phyloP scores from a whole-genome alignment of 2,113 vertebrate species.

The Speoplatyrhinus poulsoni region DNA sequence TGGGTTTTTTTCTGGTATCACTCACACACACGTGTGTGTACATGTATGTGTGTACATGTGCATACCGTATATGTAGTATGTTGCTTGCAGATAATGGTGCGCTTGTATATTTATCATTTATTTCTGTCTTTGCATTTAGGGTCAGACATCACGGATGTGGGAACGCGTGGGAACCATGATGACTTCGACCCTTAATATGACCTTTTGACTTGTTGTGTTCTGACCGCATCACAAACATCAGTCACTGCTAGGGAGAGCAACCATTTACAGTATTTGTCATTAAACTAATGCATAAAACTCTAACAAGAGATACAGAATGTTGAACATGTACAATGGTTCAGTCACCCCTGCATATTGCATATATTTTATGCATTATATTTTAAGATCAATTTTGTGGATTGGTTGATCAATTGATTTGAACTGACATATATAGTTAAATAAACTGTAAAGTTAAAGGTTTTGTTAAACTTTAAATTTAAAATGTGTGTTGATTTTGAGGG shows the following conservation, averaged over 20 bases:
- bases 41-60: too few relatives aligned
- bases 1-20: not conserved
- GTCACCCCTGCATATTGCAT: too few relatives aligned
- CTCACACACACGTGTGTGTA: not conserved
- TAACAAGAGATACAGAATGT: not conserved
- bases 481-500: too few relatives aligned
- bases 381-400: too few relatives aligned
- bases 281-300: conserved; percentile 19
- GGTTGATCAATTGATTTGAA: too few relatives aligned
- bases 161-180: conserved; percentile 7
- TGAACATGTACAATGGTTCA: too few relatives aligned
- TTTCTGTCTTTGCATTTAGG: not conserved
- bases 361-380: too few relatives aligned
- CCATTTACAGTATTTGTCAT: conserved; percentile 4
- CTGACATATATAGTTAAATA: too few relatives aligned
- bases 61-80: too few relatives aligned
- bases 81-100: not conserved
- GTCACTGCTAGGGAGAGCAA: conserved; percentile 12
- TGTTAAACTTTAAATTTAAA: too few relatives aligned
- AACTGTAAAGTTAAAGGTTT: too few relatives aligned
- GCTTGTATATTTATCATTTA: not conserved
- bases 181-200: not conserved
- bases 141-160: conserved; percentile 11
- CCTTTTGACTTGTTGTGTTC: too few relatives aligned
- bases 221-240: conserved; percentile 9